A percentile compares a stretch with the other conserved stretches of the same genome.
Evolutionary conservation across 2,888 invertebrate species (phyloP).

Genomic region (Proisotoma minuta): DNA sequence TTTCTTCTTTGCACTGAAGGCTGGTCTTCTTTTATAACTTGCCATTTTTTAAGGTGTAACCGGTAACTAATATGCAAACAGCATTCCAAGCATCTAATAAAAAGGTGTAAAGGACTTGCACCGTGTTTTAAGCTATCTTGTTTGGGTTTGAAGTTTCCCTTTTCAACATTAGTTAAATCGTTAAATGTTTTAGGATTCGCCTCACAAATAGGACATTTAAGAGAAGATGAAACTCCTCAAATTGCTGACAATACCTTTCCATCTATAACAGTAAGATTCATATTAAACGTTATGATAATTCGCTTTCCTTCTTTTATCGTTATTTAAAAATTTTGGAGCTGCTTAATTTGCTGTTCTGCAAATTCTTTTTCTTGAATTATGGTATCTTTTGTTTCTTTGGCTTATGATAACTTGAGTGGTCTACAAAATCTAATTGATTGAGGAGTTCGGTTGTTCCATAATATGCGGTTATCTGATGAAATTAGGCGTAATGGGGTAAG

Average conservation of each 20-base stretch:
- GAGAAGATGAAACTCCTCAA: background rate
- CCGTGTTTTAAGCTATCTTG: background rate
- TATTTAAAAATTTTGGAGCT: background rate
- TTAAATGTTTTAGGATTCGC: background rate
- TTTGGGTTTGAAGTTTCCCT: background rate
- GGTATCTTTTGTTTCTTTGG: background rate
- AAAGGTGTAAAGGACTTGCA: background rate
- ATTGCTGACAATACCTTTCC: background rate
- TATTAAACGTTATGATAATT: background rate
- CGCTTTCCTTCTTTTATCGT: background rate
- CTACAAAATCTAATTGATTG: background rate
- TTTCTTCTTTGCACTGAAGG: background rate
- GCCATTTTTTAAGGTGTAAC: too few species aligned
- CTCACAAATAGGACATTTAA: background rate
- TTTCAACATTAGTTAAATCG: background rate
- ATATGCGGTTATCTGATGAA: background rate
- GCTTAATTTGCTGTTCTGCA: background rate
- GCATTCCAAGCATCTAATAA: background rate
- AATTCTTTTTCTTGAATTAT: background rate
- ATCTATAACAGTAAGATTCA: background rate
- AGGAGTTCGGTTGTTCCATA: background rate
- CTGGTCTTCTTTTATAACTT: too few species aligned
- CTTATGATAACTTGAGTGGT: background rate
- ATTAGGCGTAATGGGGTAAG: too few species aligned
- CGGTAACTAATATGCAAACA: background rate